phyloP scores from a whole-genome alignment of 2,888 invertebrate genomes.

The Oscheius sp. region DNA sequence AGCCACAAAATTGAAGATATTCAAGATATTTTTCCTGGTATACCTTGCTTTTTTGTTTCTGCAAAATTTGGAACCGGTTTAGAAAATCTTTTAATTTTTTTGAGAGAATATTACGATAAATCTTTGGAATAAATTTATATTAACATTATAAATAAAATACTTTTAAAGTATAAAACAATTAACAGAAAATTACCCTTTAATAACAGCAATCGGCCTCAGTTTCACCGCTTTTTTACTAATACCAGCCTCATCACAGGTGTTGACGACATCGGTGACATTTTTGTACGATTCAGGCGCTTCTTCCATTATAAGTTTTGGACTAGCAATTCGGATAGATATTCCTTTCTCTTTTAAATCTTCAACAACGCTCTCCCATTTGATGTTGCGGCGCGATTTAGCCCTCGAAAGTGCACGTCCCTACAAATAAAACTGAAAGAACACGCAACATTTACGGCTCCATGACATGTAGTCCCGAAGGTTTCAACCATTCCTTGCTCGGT shows the following conservation, averaged over 20 bases:
- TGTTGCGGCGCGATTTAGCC: constrained; percentile 93
- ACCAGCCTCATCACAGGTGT: constrained; percentile 96
- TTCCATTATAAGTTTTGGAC: constrained; percentile 99
- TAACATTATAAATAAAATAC: neutral
- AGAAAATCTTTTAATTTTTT: constrained; percentile 34
- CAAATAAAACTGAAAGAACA: neutral
- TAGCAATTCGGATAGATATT: constrained; percentile 89
- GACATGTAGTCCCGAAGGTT: constrained; percentile 99
- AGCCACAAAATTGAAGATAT: neutral
- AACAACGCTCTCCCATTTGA: constrained; percentile 92
- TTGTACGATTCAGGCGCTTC: constrained; percentile 99
- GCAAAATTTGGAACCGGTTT: constrained; percentile 57
- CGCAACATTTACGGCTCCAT: constrained; percentile 88
- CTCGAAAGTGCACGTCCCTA: constrained; percentile 95
- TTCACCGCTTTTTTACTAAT: constrained; percentile 97
- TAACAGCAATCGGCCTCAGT: constrained; percentile 95
- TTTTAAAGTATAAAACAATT: neutral
- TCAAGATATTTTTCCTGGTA: constrained; percentile 41
- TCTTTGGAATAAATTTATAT: neutral
- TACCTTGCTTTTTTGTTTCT: constrained; percentile 58
- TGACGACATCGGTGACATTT: constrained; percentile 98
- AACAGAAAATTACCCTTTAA: constrained; percentile 83
- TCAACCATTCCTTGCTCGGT: constrained; percentile 96
- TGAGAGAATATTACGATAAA: too few relatives aligned
- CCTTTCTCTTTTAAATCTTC: constrained; percentile 82